phyloP scores from a whole-genome alignment of 2,797 vertebrate genomes.

The Ctenochaetus hawaiiensis region DNA sequence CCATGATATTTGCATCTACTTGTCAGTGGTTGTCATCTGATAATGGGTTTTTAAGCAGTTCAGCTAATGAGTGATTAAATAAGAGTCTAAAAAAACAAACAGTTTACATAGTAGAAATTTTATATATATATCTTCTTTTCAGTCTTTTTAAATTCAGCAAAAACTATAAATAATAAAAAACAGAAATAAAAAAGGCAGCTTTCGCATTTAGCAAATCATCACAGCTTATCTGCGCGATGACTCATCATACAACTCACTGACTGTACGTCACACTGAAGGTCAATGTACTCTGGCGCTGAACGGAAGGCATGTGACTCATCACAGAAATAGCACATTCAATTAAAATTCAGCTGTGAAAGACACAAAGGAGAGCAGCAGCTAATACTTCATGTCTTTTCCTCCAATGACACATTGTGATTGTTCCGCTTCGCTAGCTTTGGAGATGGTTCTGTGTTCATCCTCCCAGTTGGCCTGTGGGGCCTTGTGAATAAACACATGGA shows the following conservation, averaged over 20 bases:
- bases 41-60: not conserved
- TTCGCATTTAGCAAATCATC: constrained; percentile 59
- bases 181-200: constrained; percentile 27
- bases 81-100: constrained; percentile 4
- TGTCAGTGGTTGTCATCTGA: constrained; percentile 7
- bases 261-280: constrained; percentile 74
- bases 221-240: constrained; percentile 66
- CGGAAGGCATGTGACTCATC: constrained; percentile 73
- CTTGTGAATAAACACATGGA: constrained; percentile 80
- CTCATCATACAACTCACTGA: constrained; percentile 73
- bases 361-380: constrained; percentile 70
- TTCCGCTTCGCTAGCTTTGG: constrained; percentile 67
- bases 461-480: constrained; percentile 77
- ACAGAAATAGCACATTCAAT: constrained; percentile 72
- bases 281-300: constrained; percentile 59
- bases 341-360: constrained; percentile 73
- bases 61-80: not conserved
- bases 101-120: not conserved
- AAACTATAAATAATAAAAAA: constrained; percentile 18
- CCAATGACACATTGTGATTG: constrained; percentile 78
- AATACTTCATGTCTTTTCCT: constrained; percentile 67
- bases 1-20: constrained; percentile 7
- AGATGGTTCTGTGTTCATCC: constrained; percentile 71
- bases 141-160: not conserved
- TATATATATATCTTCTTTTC: not conserved